Evolutionary conservation across 2,113 vertebrate species (phyloP).

Genomic region (Petrocephalus microphthalmus): DNA sequence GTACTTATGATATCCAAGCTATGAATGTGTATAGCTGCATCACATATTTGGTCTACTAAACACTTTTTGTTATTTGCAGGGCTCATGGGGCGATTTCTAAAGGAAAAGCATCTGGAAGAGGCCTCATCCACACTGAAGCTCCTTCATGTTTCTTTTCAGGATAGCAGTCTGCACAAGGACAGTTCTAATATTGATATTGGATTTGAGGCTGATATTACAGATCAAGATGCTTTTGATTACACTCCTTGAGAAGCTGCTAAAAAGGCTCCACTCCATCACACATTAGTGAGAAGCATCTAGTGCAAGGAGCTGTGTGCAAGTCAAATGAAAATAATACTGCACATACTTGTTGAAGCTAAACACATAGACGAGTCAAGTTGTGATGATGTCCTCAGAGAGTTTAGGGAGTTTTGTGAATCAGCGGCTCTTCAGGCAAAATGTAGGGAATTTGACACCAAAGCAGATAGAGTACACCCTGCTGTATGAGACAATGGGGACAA

Average conservation of each 20-base stretch:
- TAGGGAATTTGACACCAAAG: too few relatives aligned
- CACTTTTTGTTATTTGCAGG: neutral
- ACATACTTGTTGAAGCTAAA: too few relatives aligned
- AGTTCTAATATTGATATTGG: slow-evolving; percentile 17
- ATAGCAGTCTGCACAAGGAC: slow-evolving; percentile 16
- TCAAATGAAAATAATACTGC: too few relatives aligned
- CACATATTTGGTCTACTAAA: too few relatives aligned
- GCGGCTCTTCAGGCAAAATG: too few relatives aligned
- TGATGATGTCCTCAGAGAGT: too few relatives aligned
- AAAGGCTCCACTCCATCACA: slow-evolving; percentile 30
- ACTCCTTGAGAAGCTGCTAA: slow-evolving; percentile 28
- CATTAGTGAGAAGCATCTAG: slow-evolving; percentile 27
- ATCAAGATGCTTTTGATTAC: slow-evolving; percentile 28
- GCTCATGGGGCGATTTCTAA: slow-evolving; percentile 19
- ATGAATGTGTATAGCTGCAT: too few relatives aligned
- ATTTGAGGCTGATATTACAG: slow-evolving; percentile 21
- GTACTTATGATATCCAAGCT: too few relatives aligned
- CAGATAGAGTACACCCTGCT: neutral
- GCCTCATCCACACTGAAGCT: slow-evolving; percentile 28
- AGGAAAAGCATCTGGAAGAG: slow-evolving; percentile 21
- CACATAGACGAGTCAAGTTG: too few relatives aligned
- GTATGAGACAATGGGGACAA: neutral
- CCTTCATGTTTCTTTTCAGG: slow-evolving; percentile 27
- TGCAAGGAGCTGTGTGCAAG: slow-evolving; percentile 17
- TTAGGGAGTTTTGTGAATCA: too few relatives aligned